Conservation (phyloP, 2,797 vertebrate genomes). For the Leptoclinus maculatus region DNA sequence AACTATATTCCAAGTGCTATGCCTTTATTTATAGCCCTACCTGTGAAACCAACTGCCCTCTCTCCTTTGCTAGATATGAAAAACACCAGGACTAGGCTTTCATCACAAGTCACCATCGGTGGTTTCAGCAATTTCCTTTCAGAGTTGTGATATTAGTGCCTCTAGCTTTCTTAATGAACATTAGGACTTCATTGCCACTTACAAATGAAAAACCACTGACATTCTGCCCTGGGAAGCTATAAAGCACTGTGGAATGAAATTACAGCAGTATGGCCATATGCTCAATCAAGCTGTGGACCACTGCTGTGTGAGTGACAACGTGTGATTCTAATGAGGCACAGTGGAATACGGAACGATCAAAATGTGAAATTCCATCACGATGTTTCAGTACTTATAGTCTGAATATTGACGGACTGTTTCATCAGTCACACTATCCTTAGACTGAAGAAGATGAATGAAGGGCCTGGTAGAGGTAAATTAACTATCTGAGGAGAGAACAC, state of each 20-base stretch:
- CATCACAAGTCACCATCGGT: conserved; percentile 35
- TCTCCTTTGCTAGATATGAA: not conserved
- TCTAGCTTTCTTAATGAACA: conserved; percentile 66
- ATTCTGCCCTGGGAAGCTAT: conserved; percentile 60
- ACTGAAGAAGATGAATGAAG: conserved; percentile 23
- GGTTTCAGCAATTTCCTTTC: conserved; percentile 56
- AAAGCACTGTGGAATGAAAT: conserved; percentile 56
- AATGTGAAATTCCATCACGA: conserved; percentile 44
- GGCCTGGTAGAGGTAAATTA: conserved; percentile 12
- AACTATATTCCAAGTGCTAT: not conserved
- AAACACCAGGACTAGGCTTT: conserved; percentile 26
- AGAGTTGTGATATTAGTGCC: conserved; percentile 59
- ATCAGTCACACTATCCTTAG: conserved; percentile 33
- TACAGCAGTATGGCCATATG: conserved; percentile 65
- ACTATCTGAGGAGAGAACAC: not conserved
- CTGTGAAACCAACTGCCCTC: not conserved
- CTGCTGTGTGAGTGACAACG: conserved; percentile 56
- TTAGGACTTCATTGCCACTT: conserved; percentile 67
- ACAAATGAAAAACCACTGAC: conserved; percentile 70
- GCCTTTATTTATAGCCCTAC: not conserved
- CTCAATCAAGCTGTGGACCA: conserved; percentile 50
- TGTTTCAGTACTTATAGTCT: conserved; percentile 37
- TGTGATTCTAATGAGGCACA: conserved; percentile 59
- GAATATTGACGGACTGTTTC: conserved; percentile 47
- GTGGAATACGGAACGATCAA: conserved; percentile 41